Evolutionary conservation across 2,888 invertebrate genomes (phyloP).

Genomic region (Vesta saturnalis): DNA sequence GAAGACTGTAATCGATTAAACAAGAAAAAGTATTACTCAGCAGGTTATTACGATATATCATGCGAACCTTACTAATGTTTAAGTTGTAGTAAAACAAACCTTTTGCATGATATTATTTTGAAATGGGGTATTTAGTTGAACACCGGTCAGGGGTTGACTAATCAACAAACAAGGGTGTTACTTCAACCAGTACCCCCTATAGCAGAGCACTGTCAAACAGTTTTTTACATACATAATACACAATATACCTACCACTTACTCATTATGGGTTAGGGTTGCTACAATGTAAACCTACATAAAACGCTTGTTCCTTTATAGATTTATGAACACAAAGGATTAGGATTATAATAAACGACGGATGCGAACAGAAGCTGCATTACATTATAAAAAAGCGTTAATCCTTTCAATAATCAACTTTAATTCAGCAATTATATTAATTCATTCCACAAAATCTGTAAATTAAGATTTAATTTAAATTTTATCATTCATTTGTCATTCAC

Average conservation of each 20-base stretch:
- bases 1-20: too few species aligned
- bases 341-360: constrained; percentile 37
- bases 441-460: too few species aligned
- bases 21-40: too few species aligned
- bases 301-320: constrained; percentile 34
- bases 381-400: constrained; percentile 26
- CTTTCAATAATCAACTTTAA: too few species aligned
- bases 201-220: constrained; percentile 44
- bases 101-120: constrained; percentile 9
- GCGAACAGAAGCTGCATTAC: constrained; percentile 24
- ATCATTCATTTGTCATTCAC: too few species aligned
- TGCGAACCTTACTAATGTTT: too few species aligned
- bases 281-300: constrained; percentile 31
- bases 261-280: constrained; percentile 40
- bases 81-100: too few species aligned
- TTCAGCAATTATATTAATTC: too few species aligned
- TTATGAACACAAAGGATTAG: constrained; percentile 37
- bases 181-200: constrained; percentile 44
- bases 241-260: constrained; percentile 53
- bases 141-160: constrained; percentile 33
- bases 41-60: too few species aligned
- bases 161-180: constrained; percentile 39
- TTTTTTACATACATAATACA: constrained; percentile 52
- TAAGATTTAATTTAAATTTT: too few species aligned
- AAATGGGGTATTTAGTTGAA: constrained; percentile 23